A percentile compares a stretch with the other conserved stretches of the same genome.
Conservation (phyloP, 2,888 invertebrate genomes). For the Oligia fasciuncula region DNA sequence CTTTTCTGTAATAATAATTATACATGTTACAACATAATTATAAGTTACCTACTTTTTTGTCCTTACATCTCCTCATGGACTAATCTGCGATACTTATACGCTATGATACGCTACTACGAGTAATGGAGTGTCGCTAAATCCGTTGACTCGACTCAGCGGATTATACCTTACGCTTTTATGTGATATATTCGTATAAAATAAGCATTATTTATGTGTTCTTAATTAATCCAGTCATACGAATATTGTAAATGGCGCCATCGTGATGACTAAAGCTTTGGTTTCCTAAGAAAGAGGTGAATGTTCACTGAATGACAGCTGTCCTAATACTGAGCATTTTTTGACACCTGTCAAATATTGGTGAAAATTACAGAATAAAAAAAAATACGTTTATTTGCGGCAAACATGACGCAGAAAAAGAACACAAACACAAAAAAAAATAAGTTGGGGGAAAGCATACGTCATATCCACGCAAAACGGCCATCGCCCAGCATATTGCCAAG, state of each 20-base stretch:
- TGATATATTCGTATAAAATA: conserved; percentile 32
- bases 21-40: neutral
- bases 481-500: too few relatives aligned
- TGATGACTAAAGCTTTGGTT: neutral
- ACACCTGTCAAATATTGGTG: neutral
- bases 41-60: neutral
- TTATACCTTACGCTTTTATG: conserved; percentile 28
- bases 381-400: too few relatives aligned
- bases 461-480: too few relatives aligned
- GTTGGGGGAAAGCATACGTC: too few relatives aligned
- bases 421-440: too few relatives aligned
- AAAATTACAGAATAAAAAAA: neutral
- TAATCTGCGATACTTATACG: conserved; percentile 46
- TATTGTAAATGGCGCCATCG: neutral
- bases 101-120: neutral
- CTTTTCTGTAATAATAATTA: neutral
- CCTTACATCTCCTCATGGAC: conserved; percentile 16
- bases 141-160: conserved; percentile 44
- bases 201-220: conserved; percentile 26
- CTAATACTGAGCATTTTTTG: neutral
- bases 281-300: neutral
- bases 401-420: too few relatives aligned
- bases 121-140: conserved; percentile 50
- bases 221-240: conserved; percentile 15
- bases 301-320: neutral